Evolutionary conservation across 2,113 vertebrate genomes (phyloP).

Genomic region (Spizaetus ornatus): DNA sequence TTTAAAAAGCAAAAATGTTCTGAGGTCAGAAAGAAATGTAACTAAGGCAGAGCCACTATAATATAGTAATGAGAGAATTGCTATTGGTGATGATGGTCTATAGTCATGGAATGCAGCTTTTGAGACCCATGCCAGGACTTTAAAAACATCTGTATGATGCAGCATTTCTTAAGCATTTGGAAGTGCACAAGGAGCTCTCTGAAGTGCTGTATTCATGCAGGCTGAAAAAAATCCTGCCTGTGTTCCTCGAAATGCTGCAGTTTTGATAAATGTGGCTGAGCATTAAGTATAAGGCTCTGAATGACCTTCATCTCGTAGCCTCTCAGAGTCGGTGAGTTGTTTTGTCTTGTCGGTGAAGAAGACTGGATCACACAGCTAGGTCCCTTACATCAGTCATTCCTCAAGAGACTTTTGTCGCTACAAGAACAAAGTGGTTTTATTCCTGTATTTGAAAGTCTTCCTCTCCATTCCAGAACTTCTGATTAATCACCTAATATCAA

Average conservation of each 20-base stretch:
- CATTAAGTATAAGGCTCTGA: background rate
- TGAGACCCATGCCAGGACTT: background rate
- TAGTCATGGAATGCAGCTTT: background rate
- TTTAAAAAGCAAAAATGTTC: background rate
- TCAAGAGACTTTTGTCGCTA: background rate
- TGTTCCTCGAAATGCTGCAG: background rate
- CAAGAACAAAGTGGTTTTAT: background rate
- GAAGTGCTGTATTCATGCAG: background rate
- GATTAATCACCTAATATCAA: background rate
- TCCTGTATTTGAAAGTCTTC: background rate
- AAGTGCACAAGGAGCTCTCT: background rate
- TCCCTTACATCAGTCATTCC: background rate
- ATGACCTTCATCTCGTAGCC: background rate
- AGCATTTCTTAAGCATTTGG: constrained; percentile 11
- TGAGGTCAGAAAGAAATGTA: background rate
- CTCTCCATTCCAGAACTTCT: background rate
- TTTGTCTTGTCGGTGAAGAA: constrained; percentile 10
- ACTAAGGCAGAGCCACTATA: background rate
- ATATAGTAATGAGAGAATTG: background rate
- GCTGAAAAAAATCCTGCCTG: background rate
- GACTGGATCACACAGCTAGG: background rate
- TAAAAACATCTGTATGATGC: background rate
- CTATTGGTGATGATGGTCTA: background rate
- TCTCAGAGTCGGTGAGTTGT: background rate
- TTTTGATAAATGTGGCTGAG: constrained; percentile 15